Base-by-base conservation (phyloP, 2,797 vertebrate species). In the Microchirus variegatus region DNA sequence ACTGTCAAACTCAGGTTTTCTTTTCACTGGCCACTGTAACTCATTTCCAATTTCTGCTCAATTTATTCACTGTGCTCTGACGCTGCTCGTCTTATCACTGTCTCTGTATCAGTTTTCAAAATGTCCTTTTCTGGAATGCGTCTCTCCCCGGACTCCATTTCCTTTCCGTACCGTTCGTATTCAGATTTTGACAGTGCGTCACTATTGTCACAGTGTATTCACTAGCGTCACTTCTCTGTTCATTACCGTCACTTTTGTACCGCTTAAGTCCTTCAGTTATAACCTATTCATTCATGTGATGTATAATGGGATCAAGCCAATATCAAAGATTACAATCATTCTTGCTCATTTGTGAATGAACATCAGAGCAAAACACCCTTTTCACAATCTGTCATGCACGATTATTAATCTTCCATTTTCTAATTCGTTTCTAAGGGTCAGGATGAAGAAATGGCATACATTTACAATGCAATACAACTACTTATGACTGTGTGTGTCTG, bases 31-130 rank as follows among this genome's bases (percentile, higher is more conserved):
- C 40, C 22, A 0, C 15, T 51, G 9, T 17, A 10, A 9, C 41
- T 69, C 41, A 48, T 31, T 73, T 70, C 50, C 59, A 78, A 67
- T 76, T 73, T 68, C 67, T 56, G 52, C 58, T 73, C 59, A 76
- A 54, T 75, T 57, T 66, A 75, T 73, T 78, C 58, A 40, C 36
- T n/a, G 48, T 53, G 47, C 63, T 59, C 63, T 56, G 59, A 65
- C 5, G 11, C 38, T 53, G 41, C 52, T 70, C 46, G 36, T 60
- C 47, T 58, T 26, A 16, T 52, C 38, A 59, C 43, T n/a, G 42
- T 45, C 19, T 75, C 57, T 69, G n/a, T 48, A 63, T 62, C 68
- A 15, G 15, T 47, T 70, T 45, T 66, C 63, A 17, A 54, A 67
- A 56, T 5, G 4, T 22, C 4, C 15, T 61, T 36, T 10, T 40